phyloP scores from a whole-genome alignment of 2,113 vertebrate species.

The Halcyon senegalensis region DNA sequence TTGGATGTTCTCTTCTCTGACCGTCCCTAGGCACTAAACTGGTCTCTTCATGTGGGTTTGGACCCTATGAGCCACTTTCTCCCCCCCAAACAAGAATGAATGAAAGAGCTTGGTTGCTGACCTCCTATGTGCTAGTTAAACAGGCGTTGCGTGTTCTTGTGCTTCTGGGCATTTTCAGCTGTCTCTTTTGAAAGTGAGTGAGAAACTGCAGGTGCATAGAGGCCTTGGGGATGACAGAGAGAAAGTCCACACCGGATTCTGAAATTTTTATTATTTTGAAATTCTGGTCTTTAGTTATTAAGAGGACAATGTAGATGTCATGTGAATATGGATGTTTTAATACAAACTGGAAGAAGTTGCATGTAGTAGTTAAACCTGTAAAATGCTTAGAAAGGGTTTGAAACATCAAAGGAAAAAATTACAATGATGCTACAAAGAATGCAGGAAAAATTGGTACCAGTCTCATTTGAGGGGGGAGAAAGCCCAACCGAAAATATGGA shows the following conservation, averaged over 20 bases:
- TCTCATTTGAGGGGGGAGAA: not conserved
- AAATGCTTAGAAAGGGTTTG: not conserved
- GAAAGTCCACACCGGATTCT: not conserved
- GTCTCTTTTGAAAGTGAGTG: not conserved
- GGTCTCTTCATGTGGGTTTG: not conserved
- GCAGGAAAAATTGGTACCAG: not conserved
- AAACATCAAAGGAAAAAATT: not conserved
- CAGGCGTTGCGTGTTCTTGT: fast-evolving
- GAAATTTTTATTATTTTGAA: not conserved
- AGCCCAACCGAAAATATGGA: not conserved
- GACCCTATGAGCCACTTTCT: not conserved
- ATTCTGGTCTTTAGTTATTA: not conserved
- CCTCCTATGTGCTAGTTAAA: not conserved
- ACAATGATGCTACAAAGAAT: not conserved
- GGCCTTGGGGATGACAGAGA: not conserved
- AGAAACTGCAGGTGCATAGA: not conserved
- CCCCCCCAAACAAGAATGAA: not conserved
- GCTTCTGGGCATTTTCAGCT: not conserved
- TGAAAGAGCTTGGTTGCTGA: not conserved
- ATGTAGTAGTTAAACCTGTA: not conserved
- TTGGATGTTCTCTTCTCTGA: not conserved
- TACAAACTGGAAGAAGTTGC: not conserved
- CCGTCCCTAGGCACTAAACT: not conserved
- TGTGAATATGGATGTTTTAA: not conserved
- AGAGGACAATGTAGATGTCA: not conserved